These are phyloP conservation scores for Ostrea edulis DNA, from an alignment of 1,140 invertebrate genomes.

Conservation along the genomic window DNA sequence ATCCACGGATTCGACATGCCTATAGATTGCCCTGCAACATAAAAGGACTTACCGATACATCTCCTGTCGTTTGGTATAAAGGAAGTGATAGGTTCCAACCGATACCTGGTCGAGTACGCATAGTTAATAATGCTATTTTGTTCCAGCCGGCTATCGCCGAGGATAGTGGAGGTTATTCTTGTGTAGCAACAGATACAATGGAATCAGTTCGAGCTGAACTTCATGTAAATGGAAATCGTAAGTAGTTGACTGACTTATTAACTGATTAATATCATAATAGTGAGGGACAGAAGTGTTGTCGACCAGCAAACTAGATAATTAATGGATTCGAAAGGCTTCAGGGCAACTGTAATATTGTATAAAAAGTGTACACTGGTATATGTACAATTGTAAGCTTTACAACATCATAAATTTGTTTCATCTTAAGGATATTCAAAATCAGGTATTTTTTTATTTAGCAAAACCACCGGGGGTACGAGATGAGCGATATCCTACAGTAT, in stretches of 20 bases:
- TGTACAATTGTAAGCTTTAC: no score
- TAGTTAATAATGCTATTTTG: neutral
- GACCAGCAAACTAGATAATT: neutral
- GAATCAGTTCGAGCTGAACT: neutral
- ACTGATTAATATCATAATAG: neutral
- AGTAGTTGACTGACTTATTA: neutral
- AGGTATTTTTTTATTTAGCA: neutral
- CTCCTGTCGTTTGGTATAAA: constrained; percentile 4
- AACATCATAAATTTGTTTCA: no score
- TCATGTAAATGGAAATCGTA: neutral
- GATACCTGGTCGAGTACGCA: neutral
- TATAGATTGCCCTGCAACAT: neutral
- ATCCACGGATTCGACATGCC: neutral
- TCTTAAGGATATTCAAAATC: no score
- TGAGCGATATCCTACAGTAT: neutral
- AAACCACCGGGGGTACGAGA: neutral
- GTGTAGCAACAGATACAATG: neutral
- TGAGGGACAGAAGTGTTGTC: neutral
- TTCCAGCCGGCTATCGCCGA: constrained; percentile 4
- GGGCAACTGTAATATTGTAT: no score
- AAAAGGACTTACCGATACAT: neutral
- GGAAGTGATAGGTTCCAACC: neutral
- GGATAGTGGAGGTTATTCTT: neutral
- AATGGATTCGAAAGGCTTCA: no score
- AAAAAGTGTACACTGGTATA: no score